A percentile compares a stretch with the other conserved stretches of the same genome.
Conservation (phyloP, 2,113 vertebrate genomes). For the Hoplias malabaricus region DNA sequence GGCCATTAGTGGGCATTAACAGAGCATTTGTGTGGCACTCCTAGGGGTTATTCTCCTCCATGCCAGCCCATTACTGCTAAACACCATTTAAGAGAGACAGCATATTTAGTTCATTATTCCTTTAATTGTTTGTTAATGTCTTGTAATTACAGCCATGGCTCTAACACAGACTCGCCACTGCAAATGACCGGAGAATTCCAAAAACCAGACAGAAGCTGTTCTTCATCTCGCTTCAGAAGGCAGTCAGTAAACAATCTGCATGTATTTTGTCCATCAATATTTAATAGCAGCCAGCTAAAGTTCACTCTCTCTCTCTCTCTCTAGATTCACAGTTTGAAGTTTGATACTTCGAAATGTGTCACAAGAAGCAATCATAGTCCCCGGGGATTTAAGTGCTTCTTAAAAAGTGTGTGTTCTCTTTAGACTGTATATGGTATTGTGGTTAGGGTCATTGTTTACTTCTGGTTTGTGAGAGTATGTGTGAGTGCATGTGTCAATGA, state of each 20-base stretch:
- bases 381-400: conserved; percentile 50
- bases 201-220: conserved; percentile 58
- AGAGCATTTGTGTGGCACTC: conserved; percentile 59
- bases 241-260: conserved; percentile 87
- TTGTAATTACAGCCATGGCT: conserved; percentile 51
- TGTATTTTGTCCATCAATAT: conserved; percentile 84
- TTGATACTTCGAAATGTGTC: conserved; percentile 75
- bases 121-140: conserved; percentile 66
- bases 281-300: conserved; percentile 81
- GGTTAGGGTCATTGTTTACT: conserved; percentile 53
- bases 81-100: conserved; percentile 56
- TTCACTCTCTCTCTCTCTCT: conserved; percentile 74
- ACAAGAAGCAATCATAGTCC: conserved; percentile 74
- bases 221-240: conserved; percentile 60
- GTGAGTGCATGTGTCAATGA: not conserved
- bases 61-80: conserved; percentile 54
- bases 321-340: conserved; percentile 72
- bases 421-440: conserved; percentile 45
- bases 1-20: conserved; percentile 60
- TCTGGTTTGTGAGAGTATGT: conserved; percentile 37
- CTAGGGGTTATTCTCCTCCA: conserved; percentile 48
- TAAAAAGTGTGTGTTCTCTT: conserved; percentile 35
- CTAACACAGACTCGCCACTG: conserved; percentile 44
- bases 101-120: conserved; percentile 58
- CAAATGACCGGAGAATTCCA: conserved; percentile 56